Percentiles rank a stretch among this genome's conserved stretches.
phyloP scores from a whole-genome alignment of 2,888 invertebrate genomes.

The Pyralis farinalis region DNA sequence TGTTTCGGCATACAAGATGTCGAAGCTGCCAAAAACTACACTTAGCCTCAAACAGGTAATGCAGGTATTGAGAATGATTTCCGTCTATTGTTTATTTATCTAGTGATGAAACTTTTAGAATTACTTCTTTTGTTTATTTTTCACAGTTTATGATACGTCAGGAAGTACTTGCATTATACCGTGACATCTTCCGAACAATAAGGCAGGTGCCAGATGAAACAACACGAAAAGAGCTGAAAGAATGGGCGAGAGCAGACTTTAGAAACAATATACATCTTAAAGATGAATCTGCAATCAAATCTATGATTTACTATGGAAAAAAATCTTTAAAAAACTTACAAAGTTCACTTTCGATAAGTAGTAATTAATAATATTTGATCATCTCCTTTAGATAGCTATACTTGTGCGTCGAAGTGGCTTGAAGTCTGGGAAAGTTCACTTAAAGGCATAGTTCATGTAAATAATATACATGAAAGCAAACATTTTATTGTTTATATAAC shows the following conservation, averaged over 20 bases:
- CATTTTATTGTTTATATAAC: no score
- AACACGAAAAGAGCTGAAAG: slow-evolving; percentile 83
- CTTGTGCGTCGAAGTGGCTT: no score
- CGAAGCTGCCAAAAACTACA: slow-evolving; percentile 69
- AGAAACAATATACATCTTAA: slow-evolving; percentile 84
- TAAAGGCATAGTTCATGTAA: no score
- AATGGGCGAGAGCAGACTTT: slow-evolving; percentile 89
- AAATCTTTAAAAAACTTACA: slow-evolving; percentile 85
- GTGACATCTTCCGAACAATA: slow-evolving; percentile 86
- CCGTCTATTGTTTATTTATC: background rate
- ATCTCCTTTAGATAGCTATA: no score
- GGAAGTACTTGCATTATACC: slow-evolving; percentile 88
- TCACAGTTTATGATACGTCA: slow-evolving; percentile 90
- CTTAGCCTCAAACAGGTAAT: slow-evolving; percentile 83
- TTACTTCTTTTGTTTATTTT: background rate
- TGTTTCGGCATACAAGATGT: no score
- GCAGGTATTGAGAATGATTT: no score
- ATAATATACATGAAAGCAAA: no score
- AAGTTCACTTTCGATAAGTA: slow-evolving; percentile 83
- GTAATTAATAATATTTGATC: no score
- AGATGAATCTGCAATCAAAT: slow-evolving; percentile 88
- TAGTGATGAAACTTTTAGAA: background rate
- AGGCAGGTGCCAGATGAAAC: slow-evolving; percentile 83
- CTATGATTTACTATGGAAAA: slow-evolving; percentile 85
- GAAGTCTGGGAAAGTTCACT: no score